Evolutionary conservation across 2,113 vertebrate genomes (phyloP).

Genomic region (Triplophysa rosa): DNA sequence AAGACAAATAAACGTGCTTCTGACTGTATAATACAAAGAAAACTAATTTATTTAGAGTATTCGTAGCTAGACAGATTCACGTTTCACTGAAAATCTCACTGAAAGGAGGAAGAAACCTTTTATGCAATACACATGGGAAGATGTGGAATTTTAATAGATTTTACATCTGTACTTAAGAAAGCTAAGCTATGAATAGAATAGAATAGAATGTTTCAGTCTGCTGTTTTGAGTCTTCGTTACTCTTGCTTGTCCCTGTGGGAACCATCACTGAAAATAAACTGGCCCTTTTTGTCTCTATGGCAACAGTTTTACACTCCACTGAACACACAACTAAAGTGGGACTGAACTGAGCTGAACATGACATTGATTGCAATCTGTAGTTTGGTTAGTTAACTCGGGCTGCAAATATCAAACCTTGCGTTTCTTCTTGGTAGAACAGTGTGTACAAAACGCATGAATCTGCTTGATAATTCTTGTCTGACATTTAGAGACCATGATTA

Average conservation of each 20-base stretch:
- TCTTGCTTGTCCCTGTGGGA: slow-evolving; percentile 57
- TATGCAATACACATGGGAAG: slow-evolving; percentile 29
- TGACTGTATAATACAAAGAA: background rate
- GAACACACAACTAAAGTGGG: slow-evolving; percentile 36
- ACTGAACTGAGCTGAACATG: background rate
- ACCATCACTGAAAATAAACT: slow-evolving; percentile 70
- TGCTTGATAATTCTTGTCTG: background rate
- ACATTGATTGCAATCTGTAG: background rate
- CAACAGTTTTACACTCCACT: slow-evolving; percentile 63
- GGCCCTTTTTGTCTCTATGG: slow-evolving; percentile 70
- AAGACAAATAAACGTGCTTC: background rate
- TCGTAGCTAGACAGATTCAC: background rate
- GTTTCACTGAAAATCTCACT: background rate
- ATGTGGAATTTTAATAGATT: background rate
- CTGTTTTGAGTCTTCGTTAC: slow-evolving; percentile 21
- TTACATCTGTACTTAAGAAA: background rate
- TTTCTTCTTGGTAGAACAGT: background rate
- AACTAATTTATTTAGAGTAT: background rate
- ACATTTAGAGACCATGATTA: slow-evolving; percentile 55
- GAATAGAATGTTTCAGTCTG: background rate
- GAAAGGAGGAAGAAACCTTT: slow-evolving; percentile 13
- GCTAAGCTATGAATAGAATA: background rate
- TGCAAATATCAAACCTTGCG: background rate
- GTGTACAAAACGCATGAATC: background rate
- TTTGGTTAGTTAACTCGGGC: background rate